Conservation (phyloP, 2,113 vertebrate genomes). For the Isurus oxyrinchus region DNA sequence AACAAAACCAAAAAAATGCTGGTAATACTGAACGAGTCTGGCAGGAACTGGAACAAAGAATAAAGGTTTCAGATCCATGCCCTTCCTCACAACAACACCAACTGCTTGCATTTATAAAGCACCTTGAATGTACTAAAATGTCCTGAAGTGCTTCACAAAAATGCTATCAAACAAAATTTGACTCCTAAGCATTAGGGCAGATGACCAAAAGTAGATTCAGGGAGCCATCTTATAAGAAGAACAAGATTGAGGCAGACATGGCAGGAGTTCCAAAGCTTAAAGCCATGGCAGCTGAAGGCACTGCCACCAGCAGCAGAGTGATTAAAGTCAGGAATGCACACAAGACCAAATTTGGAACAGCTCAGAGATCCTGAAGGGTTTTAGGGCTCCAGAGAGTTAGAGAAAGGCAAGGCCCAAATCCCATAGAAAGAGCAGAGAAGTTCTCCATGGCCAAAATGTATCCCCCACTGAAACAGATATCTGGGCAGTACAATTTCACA, state of each 20-base stretch:
- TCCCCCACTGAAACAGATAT: neutral
- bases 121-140: neutral
- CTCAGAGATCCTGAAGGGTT: neutral
- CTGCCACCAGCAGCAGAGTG: neutral
- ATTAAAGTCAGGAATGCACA: neutral
- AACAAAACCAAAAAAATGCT: neutral
- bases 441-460: neutral
- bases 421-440: neutral
- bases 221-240: neutral
- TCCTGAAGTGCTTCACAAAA: neutral
- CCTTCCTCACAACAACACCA: neutral
- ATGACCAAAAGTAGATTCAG: neutral
- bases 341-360: too few relatives aligned
- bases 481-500: too few relatives aligned
- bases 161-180: neutral
- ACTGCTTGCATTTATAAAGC: neutral
- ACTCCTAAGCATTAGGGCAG: neutral
- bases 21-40: neutral
- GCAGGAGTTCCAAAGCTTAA: neutral
- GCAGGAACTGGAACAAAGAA: neutral
- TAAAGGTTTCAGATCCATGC: neutral
- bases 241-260: neutral
- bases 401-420: neutral
- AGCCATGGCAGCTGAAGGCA: neutral
- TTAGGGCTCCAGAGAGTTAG: neutral